Percentiles rank a stretch among this genome's conserved stretches.
These are phyloP conservation scores for Noctuana brunneofusca DNA, from an alignment of 2,888 invertebrate genomes.

Conservation along the genomic window DNA sequence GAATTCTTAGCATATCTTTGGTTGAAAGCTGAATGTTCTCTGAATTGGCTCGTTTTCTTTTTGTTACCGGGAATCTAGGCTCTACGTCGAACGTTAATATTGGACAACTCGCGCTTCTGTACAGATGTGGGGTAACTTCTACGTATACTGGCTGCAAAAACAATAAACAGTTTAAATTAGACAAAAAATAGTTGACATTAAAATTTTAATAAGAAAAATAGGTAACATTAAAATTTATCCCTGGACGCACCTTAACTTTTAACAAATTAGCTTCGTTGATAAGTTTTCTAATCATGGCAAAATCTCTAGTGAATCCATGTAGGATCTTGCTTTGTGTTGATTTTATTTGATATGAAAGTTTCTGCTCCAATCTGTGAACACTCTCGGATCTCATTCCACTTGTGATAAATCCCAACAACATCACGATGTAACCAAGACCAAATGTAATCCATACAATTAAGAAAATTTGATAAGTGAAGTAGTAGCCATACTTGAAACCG, in stretches of 20 bases:
- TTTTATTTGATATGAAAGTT: constrained; percentile 89
- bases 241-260: constrained; percentile 87
- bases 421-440: constrained; percentile 94
- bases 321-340: constrained; percentile 90
- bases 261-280: constrained; percentile 92
- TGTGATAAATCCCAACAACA: constrained; percentile 94
- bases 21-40: constrained; percentile 81
- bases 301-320: constrained; percentile 89
- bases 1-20: constrained; percentile 84
- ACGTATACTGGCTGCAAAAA: constrained; percentile 88
- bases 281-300: constrained; percentile 87
- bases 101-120: constrained; percentile 87
- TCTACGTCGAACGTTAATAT: constrained; percentile 86
- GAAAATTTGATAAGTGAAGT: constrained; percentile 89
- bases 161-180: too few species aligned
- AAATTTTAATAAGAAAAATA: too few species aligned
- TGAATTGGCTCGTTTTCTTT: constrained; percentile 85
- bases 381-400: constrained; percentile 89
- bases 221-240: too few species aligned
- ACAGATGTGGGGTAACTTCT: constrained; percentile 74
- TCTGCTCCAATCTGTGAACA: constrained; percentile 88
- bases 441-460: constrained; percentile 95
- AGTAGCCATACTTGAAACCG: constrained; percentile 83
- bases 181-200: neutral
- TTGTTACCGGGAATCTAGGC: constrained; percentile 72